phyloP scores from a whole-genome alignment of 2,797 vertebrate genomes.

The Heliangelus exortis region DNA sequence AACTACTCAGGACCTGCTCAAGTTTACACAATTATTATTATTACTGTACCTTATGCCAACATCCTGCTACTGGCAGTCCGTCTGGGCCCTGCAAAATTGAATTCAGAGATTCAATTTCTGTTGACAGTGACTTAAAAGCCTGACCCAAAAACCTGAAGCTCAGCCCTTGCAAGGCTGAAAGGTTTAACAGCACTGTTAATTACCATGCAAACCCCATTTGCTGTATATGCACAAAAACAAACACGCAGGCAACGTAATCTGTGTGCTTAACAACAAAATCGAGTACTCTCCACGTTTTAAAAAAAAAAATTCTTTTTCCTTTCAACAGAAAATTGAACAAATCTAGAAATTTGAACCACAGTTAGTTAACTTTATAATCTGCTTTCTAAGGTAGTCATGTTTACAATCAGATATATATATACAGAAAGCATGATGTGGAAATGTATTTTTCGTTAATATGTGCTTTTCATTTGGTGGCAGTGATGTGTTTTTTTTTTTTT shows the following conservation, averaged over 20 bases:
- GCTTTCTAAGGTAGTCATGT: not conserved
- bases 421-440: constrained; percentile 4
- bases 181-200: not conserved
- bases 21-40: not conserved
- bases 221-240: not conserved
- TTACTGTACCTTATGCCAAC: constrained; percentile 93
- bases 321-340: not conserved
- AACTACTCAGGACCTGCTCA: not conserved
- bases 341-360: not conserved
- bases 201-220: constrained; percentile 4
- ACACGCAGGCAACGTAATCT: not conserved
- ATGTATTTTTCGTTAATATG: not conserved
- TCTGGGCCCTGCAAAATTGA: constrained; percentile 87
- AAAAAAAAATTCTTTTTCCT: not conserved
- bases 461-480: not conserved
- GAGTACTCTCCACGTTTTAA: not conserved
- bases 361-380: not conserved
- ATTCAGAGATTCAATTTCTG: not conserved
- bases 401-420: not conserved
- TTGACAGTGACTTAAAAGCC: not conserved
- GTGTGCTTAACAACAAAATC: not conserved
- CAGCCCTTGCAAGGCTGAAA: not conserved
- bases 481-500: not conserved
- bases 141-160: not conserved
- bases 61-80: constrained; percentile 93